phyloP scores from a whole-genome alignment of 2,113 vertebrate genomes.

The Nerophis lumbriciformis region DNA sequence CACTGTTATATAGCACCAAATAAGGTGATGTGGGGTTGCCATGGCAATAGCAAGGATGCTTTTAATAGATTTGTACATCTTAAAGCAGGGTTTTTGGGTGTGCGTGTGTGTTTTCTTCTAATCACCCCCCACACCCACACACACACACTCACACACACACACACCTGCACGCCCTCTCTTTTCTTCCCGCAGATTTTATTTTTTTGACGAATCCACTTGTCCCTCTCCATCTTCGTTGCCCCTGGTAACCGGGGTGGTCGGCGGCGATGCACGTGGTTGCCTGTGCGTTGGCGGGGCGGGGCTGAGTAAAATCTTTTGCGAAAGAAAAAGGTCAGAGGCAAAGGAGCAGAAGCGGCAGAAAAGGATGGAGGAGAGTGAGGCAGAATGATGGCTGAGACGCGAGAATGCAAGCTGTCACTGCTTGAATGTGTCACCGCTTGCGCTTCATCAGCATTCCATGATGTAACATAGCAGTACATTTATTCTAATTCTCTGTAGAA shows the following conservation, averaged over 20 bases:
- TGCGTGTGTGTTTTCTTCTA: slow-evolving; percentile 12
- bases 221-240: slow-evolving; percentile 63
- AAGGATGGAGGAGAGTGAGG: background rate
- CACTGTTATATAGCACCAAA: too few relatives aligned
- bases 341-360: slow-evolving; percentile 4
- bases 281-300: slow-evolving; percentile 32
- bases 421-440: slow-evolving; percentile 12
- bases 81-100: background rate
- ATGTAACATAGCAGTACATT: background rate
- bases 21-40: too few relatives aligned
- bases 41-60: too few relatives aligned
- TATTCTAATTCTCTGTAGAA: background rate
- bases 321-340: slow-evolving; percentile 14
- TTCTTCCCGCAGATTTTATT: slow-evolving; percentile 46
- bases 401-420: slow-evolving; percentile 22
- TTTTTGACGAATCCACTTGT: slow-evolving; percentile 53
- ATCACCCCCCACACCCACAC: too few relatives aligned
- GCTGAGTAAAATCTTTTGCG: slow-evolving; percentile 24
- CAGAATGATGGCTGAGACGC: slow-evolving; percentile 15
- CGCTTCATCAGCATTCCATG: slow-evolving; percentile 5
- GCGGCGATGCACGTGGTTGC: slow-evolving; percentile 57
- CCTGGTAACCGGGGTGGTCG: slow-evolving; percentile 62
- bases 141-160: too few relatives aligned
- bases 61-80: too few relatives aligned
- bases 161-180: slow-evolving; percentile 1